Evolutionary conservation across 1,140 invertebrate species (phyloP), one percentile per base, ranked within the genome.

Genomic region (Pseudoatta argentina): DNA sequence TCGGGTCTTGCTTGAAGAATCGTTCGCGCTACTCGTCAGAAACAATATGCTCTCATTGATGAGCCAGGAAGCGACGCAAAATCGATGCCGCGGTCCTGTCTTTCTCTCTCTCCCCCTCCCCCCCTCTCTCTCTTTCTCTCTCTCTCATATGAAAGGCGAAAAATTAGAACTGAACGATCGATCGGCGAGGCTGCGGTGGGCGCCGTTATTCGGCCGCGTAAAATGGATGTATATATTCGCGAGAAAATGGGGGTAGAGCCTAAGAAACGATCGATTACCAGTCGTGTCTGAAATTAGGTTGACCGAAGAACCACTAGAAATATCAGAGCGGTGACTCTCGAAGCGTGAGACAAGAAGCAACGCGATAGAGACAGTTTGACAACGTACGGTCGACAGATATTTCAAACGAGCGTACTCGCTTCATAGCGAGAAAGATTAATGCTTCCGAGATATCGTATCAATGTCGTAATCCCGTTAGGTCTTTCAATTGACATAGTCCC

Each of bases 231-330:
- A 63, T 64, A 66, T 83, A 61, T 73, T 61, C 55, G 51, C 44
- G 59, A 67, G 59, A 57, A 88, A 88, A 69, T 59, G 66, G 55
- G 30, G 55, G 69, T 64, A 69, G 57, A 66, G 76, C 67, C 77
- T 55, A 61, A 89, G 87, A 81, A 81, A 48, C 89, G 85, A 91
- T 91, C 90, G 90, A 91, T 91, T 89, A 89, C 76, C 71, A 73
- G 77, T 87, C 76, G 85, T 59, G 85, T 88, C 81, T 87, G 90
- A 82, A 91, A 91, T 91, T 89, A 87, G 89, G 90, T 91, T 91
- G 90, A 89, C 87, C 85, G 85, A 85, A 91, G 87, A 86, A 89
- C 77, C 79, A 71, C 81, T 89, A 87, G 88, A 76, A 81, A 86
- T 55, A 81, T 30, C 59, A 64, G 57, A 51, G 14, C 44, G 24